phyloP scores from a whole-genome alignment of 2,797 vertebrate genomes.

The Phataginus tetradactyla region DNA sequence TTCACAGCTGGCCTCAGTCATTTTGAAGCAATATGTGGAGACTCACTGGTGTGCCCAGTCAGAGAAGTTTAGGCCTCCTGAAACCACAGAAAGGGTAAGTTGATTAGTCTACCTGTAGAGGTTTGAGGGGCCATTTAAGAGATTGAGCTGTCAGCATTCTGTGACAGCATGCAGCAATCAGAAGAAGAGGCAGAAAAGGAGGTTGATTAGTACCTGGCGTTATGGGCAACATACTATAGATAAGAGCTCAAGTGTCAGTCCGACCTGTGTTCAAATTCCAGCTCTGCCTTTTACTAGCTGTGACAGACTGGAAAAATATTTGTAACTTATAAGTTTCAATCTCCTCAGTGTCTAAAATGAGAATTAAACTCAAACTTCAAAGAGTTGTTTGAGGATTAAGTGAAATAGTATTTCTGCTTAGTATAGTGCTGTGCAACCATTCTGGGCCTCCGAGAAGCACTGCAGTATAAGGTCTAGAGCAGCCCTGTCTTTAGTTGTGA shows the following conservation, averaged over 20 bases:
- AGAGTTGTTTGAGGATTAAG: not conserved
- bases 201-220: not conserved
- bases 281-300: not conserved
- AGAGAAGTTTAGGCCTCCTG: constrained; percentile 97
- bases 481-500: not conserved
- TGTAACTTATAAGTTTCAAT: not conserved
- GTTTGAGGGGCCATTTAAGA: not conserved
- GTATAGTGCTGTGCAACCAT: not conserved
- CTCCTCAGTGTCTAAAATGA: constrained; percentile 7
- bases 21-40: constrained; percentile 99
- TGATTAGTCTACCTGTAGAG: not conserved
- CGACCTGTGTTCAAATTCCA: not conserved
- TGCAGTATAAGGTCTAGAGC: not conserved
- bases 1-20: constrained; percentile 95
- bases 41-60: constrained; percentile 99
- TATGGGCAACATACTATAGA: rapidly evolving
- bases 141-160: not conserved
- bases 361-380: not conserved
- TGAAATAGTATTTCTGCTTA: not conserved
- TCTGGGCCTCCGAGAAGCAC: not conserved
- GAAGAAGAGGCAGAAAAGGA: not conserved
- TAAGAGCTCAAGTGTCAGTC: not conserved
- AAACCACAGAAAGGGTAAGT: constrained; percentile 96
- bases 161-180: not conserved
- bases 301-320: not conserved